Percentiles rank a stretch among this genome's conserved stretches.
These are phyloP conservation scores for Hermatobates lingyangjiaoensis DNA, from an alignment of 1,140 invertebrate species.

Conservation along the genomic window DNA sequence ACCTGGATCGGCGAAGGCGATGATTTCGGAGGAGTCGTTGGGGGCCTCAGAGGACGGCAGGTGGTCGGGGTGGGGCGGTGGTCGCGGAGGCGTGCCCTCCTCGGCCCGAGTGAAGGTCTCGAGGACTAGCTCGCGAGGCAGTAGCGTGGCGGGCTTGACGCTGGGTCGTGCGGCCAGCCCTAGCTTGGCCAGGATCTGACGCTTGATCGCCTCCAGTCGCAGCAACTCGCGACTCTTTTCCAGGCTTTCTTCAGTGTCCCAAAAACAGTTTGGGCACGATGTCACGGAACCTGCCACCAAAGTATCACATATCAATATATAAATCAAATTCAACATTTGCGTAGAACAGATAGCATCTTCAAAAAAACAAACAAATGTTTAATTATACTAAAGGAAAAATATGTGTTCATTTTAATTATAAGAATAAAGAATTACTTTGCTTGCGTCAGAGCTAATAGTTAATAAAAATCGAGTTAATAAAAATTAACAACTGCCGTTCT, in stretches of 20 bases:
- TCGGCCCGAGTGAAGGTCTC: conserved; percentile 46
- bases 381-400: no score
- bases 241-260: conserved; percentile 8
- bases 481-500: no score
- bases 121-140: conserved; percentile 42
- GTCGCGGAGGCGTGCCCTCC: conserved; percentile 21
- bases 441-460: no score
- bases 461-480: no score
- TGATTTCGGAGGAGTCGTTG: conserved; percentile 62
- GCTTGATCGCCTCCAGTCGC: conserved; percentile 52
- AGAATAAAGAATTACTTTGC: no score
- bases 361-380: no score
- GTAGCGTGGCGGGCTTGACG: conserved; percentile 37
- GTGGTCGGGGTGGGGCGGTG: conserved; percentile 7
- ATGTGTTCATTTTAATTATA: no score
- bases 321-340: no score
- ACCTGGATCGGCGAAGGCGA: conserved; percentile 64
- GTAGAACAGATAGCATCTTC: no score
- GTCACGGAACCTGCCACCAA: no score
- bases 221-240: conserved; percentile 22
- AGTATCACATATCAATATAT: no score
- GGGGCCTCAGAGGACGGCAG: conserved; percentile 22
- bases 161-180: conserved; percentile 46
- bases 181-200: conserved; percentile 52
- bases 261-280: conserved; percentile 14